Conservation (phyloP, 2,113 vertebrate genomes). For the Xiphophorus maculatus region DNA sequence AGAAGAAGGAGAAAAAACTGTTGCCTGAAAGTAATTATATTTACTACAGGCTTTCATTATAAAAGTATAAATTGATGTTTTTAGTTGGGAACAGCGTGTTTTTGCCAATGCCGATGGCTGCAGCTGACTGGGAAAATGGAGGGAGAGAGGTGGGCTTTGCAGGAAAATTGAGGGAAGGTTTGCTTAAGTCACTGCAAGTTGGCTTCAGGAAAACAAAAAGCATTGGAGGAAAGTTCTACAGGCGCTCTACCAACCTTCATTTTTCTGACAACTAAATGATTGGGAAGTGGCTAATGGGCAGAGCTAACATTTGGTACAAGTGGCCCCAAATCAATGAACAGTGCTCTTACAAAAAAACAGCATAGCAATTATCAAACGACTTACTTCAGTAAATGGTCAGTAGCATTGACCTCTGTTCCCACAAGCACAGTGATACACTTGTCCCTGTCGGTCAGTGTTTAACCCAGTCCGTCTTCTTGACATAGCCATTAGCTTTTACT, state of each 20-base stretch:
- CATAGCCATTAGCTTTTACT: too few species aligned
- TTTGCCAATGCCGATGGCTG: background rate
- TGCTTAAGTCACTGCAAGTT: background rate
- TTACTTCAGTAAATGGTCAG: too few species aligned
- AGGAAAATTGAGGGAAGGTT: background rate
- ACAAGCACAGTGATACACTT: too few species aligned
- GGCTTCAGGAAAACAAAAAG: background rate
- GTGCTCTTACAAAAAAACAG: too few species aligned
- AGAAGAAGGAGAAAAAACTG: constrained; percentile 1
- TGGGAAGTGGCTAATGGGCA: background rate
- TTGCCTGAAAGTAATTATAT: constrained; percentile 14
- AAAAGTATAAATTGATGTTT: background rate
- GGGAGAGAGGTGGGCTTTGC: background rate
- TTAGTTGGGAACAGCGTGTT: background rate
- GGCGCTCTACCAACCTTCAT: background rate
- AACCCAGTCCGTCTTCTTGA: too few species aligned
- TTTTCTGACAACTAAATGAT: background rate
- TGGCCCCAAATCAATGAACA: too few species aligned
- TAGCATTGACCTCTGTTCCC: too few species aligned
- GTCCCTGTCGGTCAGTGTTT: too few species aligned
- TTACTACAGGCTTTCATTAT: background rate
- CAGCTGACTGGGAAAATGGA: background rate
- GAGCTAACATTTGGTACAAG: too few species aligned
- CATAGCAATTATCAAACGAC: too few species aligned
- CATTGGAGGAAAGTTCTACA: background rate